Conservation (phyloP, 2,113 vertebrate genomes). For the Apodemus speciosus region DNA sequence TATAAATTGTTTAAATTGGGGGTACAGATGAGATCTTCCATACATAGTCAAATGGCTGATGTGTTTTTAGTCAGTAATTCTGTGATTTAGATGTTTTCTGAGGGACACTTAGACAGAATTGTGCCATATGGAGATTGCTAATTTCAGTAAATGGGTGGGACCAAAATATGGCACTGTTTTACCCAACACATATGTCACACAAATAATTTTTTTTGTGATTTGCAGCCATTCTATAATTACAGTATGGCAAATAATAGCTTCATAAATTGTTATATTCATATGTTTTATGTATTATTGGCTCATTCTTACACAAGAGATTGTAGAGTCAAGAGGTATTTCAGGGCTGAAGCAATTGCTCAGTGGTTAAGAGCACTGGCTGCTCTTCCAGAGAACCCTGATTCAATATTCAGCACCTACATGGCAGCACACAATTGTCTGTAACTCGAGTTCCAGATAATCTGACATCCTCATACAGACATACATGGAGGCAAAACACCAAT, state of each 20-base stretch:
- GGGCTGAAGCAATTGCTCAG: no score
- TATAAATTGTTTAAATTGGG: background rate
- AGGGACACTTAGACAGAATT: background rate
- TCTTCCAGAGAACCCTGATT: no score
- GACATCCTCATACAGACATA: no score
- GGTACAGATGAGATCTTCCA: background rate
- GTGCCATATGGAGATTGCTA: background rate
- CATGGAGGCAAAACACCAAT: no score
- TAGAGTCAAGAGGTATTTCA: background rate
- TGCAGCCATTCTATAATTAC: background rate
- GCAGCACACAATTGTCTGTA: no score
- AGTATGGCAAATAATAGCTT: background rate
- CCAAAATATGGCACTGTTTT: background rate
- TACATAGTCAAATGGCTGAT: background rate
- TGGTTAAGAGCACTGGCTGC: no score
- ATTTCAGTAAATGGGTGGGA: background rate
- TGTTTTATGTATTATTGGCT: constrained; percentile 16
- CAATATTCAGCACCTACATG: no score
- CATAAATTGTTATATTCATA: background rate
- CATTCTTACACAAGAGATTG: background rate
- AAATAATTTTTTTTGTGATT: constrained; percentile 12
- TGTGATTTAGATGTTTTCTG: background rate
- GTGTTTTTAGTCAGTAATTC: background rate
- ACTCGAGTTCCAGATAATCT: no score
- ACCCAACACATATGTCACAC: background rate